These are phyloP conservation scores for Neogale vison DNA, from an alignment of 2,113 vertebrate genomes.

Conservation along the genomic window DNA sequence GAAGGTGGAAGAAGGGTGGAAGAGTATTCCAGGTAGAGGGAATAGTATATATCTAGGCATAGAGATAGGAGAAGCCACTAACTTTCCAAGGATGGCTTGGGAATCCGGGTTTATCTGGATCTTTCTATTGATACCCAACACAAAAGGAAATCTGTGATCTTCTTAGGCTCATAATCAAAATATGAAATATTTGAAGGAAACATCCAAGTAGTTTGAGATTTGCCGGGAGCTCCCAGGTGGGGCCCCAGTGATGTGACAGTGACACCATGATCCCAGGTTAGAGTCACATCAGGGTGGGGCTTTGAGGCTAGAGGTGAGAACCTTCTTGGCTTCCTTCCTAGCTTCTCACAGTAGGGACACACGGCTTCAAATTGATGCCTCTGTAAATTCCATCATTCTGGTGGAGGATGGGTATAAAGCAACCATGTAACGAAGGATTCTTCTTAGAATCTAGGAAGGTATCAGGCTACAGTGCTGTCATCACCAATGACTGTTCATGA, in stretches of 20 bases:
- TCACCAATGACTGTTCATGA: neutral
- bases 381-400: neutral
- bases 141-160: neutral
- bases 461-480: rapidly evolving
- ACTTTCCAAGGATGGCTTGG: neutral
- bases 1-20: too few relatives aligned
- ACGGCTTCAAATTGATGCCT: neutral
- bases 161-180: neutral
- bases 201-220: neutral
- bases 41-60: neutral
- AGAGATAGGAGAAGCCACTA: neutral
- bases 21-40: neutral
- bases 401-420: neutral
- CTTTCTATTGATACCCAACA: neutral
- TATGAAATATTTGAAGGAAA: neutral
- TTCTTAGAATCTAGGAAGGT: neutral
- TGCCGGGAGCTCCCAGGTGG: neutral
- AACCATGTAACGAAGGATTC: neutral
- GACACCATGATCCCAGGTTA: neutral
- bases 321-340: neutral
- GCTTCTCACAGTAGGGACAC: neutral
- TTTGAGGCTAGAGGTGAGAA: neutral
- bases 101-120: neutral
- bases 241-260: neutral
- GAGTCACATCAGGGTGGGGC: neutral